Conservation (phyloP, 1,140 invertebrate genomes). For the Oryzaephilus surinamensis region DNA sequence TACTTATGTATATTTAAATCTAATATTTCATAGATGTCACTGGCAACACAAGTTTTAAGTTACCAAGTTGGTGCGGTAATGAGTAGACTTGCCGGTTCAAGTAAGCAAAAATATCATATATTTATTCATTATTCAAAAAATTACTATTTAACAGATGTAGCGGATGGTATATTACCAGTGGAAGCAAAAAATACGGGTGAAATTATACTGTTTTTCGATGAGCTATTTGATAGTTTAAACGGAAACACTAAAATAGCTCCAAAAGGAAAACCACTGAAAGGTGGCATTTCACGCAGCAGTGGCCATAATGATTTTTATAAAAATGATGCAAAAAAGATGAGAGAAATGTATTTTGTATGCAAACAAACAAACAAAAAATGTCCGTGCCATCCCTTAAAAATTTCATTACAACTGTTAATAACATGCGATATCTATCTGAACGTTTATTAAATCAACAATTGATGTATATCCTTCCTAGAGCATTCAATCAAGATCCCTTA, state of each 20-base stretch:
- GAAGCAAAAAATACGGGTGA: slow-evolving; percentile 23
- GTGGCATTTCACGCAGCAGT: slow-evolving; percentile 5
- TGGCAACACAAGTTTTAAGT: slow-evolving; percentile 6
- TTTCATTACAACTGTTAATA: slow-evolving; percentile 9
- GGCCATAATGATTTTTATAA: slow-evolving; percentile 10
- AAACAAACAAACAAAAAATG: slow-evolving; percentile 3
- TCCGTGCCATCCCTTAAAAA: slow-evolving; percentile 8
- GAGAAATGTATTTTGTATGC: slow-evolving; percentile 6
- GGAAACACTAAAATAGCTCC: slow-evolving; percentile 8
- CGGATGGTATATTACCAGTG: slow-evolving; percentile 16
- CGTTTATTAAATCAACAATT: not conserved
- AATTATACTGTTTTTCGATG: slow-evolving; percentile 21
- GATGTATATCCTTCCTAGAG: slow-evolving; percentile 6
- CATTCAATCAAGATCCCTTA: slow-evolving; percentile 23
- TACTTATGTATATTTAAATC: too few relatives aligned
- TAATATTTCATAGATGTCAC: too few relatives aligned
- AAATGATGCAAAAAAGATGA: slow-evolving; percentile 3
- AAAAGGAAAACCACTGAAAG: slow-evolving; percentile 10
- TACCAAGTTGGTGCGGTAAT: slow-evolving; percentile 4
- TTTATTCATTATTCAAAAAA: slow-evolving; percentile 2
- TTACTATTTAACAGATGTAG: slow-evolving; percentile 1
- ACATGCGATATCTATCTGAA: slow-evolving; percentile 5
- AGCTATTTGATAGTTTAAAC: slow-evolving; percentile 16
- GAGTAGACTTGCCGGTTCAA: not conserved
- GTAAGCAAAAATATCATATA: slow-evolving; percentile 5